These are phyloP conservation scores for Gracilinanus agilis DNA, from an alignment of 2,113 vertebrate genomes.

Conservation along the genomic window DNA sequence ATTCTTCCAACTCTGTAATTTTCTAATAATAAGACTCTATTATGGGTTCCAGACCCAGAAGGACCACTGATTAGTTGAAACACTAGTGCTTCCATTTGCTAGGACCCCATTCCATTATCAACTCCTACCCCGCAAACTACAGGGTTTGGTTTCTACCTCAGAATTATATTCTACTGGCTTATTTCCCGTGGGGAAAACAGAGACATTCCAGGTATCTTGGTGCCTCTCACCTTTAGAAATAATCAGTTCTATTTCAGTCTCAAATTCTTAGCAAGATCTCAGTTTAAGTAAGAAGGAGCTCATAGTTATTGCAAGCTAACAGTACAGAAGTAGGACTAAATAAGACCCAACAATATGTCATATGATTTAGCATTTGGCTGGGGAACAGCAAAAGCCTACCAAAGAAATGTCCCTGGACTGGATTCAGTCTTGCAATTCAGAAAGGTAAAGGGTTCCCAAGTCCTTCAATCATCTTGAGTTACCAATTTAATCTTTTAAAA, in stretches of 20 bases:
- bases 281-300: not conserved
- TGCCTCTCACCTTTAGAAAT: not conserved
- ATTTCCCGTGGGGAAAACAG: slow-evolving; percentile 30
- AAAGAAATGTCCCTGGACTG: not conserved
- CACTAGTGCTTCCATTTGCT: not conserved
- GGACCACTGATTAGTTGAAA: not conserved
- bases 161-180: not conserved
- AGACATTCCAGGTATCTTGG: not conserved
- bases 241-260: slow-evolving; percentile 18
- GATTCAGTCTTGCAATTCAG: slow-evolving; percentile 20
- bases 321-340: not conserved
- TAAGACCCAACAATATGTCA: not conserved
- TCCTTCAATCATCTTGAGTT: slow-evolving; percentile 21
- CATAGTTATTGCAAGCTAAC: not conserved
- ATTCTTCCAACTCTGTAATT: not conserved
- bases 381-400: slow-evolving; percentile 6
- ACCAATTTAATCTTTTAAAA: slow-evolving; percentile 40
- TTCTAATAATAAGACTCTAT: not conserved
- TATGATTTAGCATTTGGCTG: not conserved
- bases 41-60: not conserved
- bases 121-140: not conserved
- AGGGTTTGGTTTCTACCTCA: not conserved
- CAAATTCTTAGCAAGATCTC: slow-evolving; percentile 15
- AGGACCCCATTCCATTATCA: not conserved
- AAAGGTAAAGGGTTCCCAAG: slow-evolving; percentile 33